Percentiles rank a stretch among this genome's conserved stretches.
phyloP scores from a whole-genome alignment of 2,888 invertebrate species.

The Amblyteles armatorius region DNA sequence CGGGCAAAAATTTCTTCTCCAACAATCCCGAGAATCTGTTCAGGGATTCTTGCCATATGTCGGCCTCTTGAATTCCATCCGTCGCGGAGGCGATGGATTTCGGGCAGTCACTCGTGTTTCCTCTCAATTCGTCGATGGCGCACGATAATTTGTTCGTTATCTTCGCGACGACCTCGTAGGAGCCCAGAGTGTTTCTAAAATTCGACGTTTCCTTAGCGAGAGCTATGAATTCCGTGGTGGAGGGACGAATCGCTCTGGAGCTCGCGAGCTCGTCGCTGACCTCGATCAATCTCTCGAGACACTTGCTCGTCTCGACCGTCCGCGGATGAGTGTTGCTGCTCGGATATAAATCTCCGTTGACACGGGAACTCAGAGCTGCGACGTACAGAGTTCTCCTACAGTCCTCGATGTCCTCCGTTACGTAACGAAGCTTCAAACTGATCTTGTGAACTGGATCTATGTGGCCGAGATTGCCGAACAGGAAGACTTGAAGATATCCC shows the following conservation, averaged over 20 bases:
- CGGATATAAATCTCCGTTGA: slow-evolving; percentile 82
- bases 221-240: slow-evolving; percentile 72
- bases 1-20: slow-evolving; percentile 86
- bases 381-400: slow-evolving; percentile 86
- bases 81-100: slow-evolving; percentile 76
- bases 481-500: slow-evolving; percentile 78
- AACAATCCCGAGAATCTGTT: slow-evolving; percentile 87
- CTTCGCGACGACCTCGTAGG: slow-evolving; percentile 83
- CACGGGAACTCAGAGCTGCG: slow-evolving; percentile 86
- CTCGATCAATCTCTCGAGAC: slow-evolving; percentile 63
- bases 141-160: slow-evolving; percentile 84
- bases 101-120: slow-evolving; percentile 72
- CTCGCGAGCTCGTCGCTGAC: slow-evolving; percentile 72
- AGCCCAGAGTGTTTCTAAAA: slow-evolving; percentile 79
- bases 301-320: slow-evolving; percentile 66
- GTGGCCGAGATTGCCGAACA: slow-evolving; percentile 77
- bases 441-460: slow-evolving; percentile 95
- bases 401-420: slow-evolving; percentile 89
- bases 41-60: slow-evolving; percentile 86
- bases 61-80: slow-evolving; percentile 84
- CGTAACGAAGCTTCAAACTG: slow-evolving; percentile 89
- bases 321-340: slow-evolving; percentile 79
- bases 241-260: slow-evolving; percentile 76
- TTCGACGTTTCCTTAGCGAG: slow-evolving; percentile 80
- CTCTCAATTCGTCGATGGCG: slow-evolving; percentile 83